Evolutionary conservation across 1,140 invertebrate genomes (phyloP).

Genomic region (Diuraphis noxia): DNA sequence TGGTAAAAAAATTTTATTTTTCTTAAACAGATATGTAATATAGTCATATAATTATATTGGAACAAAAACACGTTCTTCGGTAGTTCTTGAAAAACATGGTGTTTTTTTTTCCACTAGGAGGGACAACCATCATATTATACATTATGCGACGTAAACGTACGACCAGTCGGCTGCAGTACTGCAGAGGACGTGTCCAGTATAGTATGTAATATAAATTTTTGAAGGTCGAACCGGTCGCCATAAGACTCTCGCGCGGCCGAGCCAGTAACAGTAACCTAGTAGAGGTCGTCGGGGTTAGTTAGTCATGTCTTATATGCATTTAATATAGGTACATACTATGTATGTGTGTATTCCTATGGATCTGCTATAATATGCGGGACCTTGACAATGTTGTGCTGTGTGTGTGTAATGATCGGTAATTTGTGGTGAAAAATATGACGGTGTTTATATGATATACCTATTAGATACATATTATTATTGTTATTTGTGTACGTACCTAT

Average conservation of each 20-base stretch:
- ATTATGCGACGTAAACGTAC: neutral
- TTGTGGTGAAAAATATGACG: neutral
- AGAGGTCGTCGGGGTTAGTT: slow-evolving; percentile 43
- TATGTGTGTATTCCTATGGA: neutral
- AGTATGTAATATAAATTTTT: neutral
- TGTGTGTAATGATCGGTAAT: neutral
- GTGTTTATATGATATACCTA: neutral
- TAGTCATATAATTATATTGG: neutral
- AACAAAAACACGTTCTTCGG: slow-evolving; percentile 5
- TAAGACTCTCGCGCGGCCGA: slow-evolving; percentile 15
- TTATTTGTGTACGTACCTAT: neutral
- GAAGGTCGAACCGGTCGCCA: slow-evolving; percentile 34
- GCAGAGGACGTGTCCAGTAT: slow-evolving; percentile 19
- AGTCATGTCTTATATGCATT: neutral
- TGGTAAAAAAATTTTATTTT: neutral
- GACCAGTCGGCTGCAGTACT: neutral
- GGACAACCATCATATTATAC: neutral
- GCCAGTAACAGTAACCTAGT: slow-evolving; percentile 42
- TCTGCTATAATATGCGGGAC: neutral
- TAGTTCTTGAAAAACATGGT: slow-evolving; percentile 7
- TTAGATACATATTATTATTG: neutral
- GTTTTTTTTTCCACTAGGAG: neutral
- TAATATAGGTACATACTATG: neutral
- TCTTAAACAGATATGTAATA: neutral
- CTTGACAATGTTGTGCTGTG: neutral